Base-by-base conservation (phyloP, 2,888 invertebrate genomes). In the Poecilobothrus nobilitatus region DNA sequence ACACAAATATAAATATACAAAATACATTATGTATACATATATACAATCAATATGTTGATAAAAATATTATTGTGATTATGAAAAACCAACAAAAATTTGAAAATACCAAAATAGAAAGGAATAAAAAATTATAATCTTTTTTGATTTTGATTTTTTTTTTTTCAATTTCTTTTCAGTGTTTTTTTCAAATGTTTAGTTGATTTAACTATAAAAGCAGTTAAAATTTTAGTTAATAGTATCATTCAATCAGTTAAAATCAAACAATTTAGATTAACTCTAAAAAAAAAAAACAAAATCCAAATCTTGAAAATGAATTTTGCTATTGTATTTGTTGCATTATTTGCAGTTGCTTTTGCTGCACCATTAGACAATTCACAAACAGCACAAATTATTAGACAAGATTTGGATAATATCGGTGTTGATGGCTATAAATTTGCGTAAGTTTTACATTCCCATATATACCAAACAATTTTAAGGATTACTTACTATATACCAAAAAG, bases 361-460 rank as follows among this genome's bases (percentile, higher is more conserved):
- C 80, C 81, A 37, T 73, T 79, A 20, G 83, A 84, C 68, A 83
- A 83, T 61, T 78, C 81, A 1, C 83, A 82, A 65, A 82, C 85
- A 70, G 84, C 83, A 3, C 81, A 82, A 76, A 85, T 86, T 66
- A 73, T 88, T 44, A 84, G 86, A 65, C 86, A 86, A 72, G 86
- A 83, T 66, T 83, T 84, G 65, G 82, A 84, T 72, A 83, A 76
- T 70, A 75, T 83, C 65, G 84, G 84, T 65, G 76, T 85, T 33
- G 85, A 85, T 73, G 81, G 84, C 66, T 88, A 87, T 79, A 84
- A 81, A 72, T 88, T 85, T 73, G 83, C 82, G 86, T 86, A 81
- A 84, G 77, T 53, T 53, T 18, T 8, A 37, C 9, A 37, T 37
- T 18, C 53, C 15, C 15, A 53, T n/a, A n/a, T n/a, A n/a, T n/a